Percentiles rank a stretch among this genome's conserved stretches.
Conservation (phyloP, 2,797 vertebrate species). For the Cirrhinus molitorella region DNA sequence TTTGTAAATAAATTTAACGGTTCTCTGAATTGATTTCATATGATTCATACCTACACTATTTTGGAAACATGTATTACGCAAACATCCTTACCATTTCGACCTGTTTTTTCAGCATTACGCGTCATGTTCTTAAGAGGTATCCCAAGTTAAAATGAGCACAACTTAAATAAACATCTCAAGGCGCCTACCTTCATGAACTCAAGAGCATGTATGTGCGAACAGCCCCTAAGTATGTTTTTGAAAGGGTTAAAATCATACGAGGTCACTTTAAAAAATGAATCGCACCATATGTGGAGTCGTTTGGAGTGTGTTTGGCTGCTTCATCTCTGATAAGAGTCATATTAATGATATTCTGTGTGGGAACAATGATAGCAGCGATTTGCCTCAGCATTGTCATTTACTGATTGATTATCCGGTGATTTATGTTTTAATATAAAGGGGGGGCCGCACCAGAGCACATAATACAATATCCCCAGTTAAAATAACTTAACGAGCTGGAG, state of each 20-base stretch:
- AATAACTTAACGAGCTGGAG: slow-evolving; percentile 72
- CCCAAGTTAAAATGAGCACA: neutral
- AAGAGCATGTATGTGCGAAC: neutral
- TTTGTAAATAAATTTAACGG: too few relatives aligned
- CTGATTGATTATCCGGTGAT: slow-evolving; percentile 79
- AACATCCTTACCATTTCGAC: neutral
- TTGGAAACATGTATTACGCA: neutral
- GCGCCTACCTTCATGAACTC: neutral
- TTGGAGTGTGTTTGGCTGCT: slow-evolving; percentile 66
- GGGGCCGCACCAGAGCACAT: slow-evolving; percentile 52
- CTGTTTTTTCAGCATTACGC: neutral
- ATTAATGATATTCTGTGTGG: slow-evolving; percentile 62
- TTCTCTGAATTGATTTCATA: neutral
- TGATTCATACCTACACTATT: neutral
- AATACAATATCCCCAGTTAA: slow-evolving; percentile 68
- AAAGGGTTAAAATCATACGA: slow-evolving; percentile 37
- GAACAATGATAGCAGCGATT: slow-evolving; percentile 62
- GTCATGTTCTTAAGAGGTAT: neutral
- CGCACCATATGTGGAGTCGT: slow-evolving; percentile 41
- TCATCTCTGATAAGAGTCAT: slow-evolving; percentile 60
- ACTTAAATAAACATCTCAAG: neutral
- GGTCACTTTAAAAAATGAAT: slow-evolving; percentile 57
- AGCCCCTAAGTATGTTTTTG: neutral
- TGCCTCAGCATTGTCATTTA: slow-evolving; percentile 65
- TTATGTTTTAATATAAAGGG: slow-evolving; percentile 76